Percentiles rank a stretch among this genome's conserved stretches.
Evolutionary conservation across 1,140 invertebrate genomes (phyloP).

Genomic region (Drosophila bocqueti): DNA sequence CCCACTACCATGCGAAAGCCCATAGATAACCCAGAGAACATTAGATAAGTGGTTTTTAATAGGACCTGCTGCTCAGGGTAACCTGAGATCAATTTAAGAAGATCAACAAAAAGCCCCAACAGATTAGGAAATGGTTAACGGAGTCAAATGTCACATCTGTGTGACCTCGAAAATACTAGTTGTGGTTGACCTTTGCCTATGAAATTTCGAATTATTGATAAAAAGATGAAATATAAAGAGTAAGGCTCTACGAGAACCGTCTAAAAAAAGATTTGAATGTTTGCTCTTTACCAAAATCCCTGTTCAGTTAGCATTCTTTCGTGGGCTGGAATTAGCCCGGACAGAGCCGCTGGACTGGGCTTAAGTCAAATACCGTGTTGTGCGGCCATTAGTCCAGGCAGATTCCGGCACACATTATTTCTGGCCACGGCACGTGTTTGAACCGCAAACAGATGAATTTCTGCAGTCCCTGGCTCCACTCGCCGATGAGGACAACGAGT

Average conservation of each 20-base stretch:
- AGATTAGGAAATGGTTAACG: too few relatives aligned
- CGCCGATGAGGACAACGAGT: constrained; percentile 63
- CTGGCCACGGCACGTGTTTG: constrained; percentile 71
- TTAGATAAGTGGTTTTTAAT: too few relatives aligned
- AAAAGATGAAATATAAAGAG: not conserved
- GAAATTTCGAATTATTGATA: too few relatives aligned
- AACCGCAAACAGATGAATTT: constrained; percentile 82
- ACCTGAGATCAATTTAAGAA: too few relatives aligned
- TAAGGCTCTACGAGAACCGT: not conserved
- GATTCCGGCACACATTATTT: constrained; percentile 72
- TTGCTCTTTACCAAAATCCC: not conserved
- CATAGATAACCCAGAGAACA: too few relatives aligned
- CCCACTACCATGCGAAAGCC: too few relatives aligned
- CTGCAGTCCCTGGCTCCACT: constrained; percentile 57
- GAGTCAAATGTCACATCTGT: too few relatives aligned
- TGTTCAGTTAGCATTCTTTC: constrained; percentile 11
- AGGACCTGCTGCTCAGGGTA: too few relatives aligned
- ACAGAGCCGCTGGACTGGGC: constrained; percentile 26
- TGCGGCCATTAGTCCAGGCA: constrained; percentile 66
- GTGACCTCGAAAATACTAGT: too few relatives aligned
- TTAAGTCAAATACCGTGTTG: constrained; percentile 53
- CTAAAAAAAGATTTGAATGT: not conserved
- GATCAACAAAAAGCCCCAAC: too few relatives aligned
- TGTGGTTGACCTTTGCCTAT: too few relatives aligned
- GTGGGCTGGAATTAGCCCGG: not conserved